Base-by-base conservation (phyloP, 2,888 invertebrate species). In the Netelia melanura region DNA sequence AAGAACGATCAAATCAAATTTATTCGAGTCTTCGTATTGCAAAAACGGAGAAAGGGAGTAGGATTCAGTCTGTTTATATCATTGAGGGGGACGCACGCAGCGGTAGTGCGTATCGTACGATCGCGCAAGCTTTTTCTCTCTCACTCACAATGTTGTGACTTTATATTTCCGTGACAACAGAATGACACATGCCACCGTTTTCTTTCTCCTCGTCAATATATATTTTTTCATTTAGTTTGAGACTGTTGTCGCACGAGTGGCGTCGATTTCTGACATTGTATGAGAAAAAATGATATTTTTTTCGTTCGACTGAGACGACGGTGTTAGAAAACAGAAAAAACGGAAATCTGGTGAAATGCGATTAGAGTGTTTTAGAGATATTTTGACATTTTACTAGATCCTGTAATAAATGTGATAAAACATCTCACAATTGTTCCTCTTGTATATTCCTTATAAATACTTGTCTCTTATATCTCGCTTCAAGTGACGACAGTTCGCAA, bases 401-500 rank as follows among this genome's bases (percentile, higher is more conserved):
- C 5, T 30, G 30, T 30, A 30, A 30, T 30, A 30, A 30, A 30
- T 30, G 30, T 30, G 30, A 30, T 30, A 30, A 30, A 30, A 5
- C 5, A 30, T 5, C 30, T 30, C 5, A 30, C 5, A 30, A 30
- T 30, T 30, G 30, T 30, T 30, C 30, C 30, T 30, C 30, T 30
- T 30, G 3, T 30, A 30, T 5, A 30, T 30, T 30, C 5, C 30
- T 3, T 30, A 30, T 30, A 30, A 30, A 30, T 30, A 30, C 30
- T 30, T 2, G 3, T 3, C 6, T 62, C 30, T 23, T 62, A 10
- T 25, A 25, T 25, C 30, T 83, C 44, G 84, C 74, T 75, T 78
- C 14, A 30, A 30, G 30, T 30, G 30, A 81, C 81, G 52, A 89
- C 75, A 10, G 87, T 87, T 81, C 91, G 86, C 17, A 91, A 81